phyloP scores from a whole-genome alignment of 2,797 vertebrate genomes.

The Cyclopterus lumpus region DNA sequence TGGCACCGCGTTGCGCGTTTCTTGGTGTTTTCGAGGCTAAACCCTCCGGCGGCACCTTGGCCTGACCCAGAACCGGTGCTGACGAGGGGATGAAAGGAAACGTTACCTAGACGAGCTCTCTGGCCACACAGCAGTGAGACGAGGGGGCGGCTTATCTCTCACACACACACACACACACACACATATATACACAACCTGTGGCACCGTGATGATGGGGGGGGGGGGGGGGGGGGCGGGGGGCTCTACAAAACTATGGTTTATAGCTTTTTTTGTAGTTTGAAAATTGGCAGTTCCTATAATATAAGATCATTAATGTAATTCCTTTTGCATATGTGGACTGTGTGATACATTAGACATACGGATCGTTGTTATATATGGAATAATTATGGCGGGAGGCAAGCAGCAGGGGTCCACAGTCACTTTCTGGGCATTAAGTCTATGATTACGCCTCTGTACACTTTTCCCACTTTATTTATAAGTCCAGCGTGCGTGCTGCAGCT shows the following conservation, averaged over 20 bases:
- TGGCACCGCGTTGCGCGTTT: slow-evolving; percentile 8
- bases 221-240: slow-evolving; percentile 15
- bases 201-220: slow-evolving; percentile 18
- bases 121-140: slow-evolving; percentile 53
- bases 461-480: slow-evolving; percentile 58
- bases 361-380: slow-evolving; percentile 53
- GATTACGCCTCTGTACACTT: slow-evolving; percentile 70
- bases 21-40: slow-evolving; percentile 26
- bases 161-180: slow-evolving; percentile 19
- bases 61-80: slow-evolving; percentile 43
- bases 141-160: slow-evolving; percentile 40
- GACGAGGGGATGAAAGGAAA: slow-evolving; percentile 51
- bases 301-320: neutral
- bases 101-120: slow-evolving; percentile 58
- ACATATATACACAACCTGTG: slow-evolving; percentile 17
- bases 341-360: slow-evolving; percentile 29
- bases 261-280: slow-evolving; percentile 10
- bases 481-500: slow-evolving; percentile 13
- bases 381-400: slow-evolving; percentile 49
- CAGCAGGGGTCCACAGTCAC: slow-evolving; percentile 27
- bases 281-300: neutral
- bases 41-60: slow-evolving; percentile 27
- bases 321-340: neutral
- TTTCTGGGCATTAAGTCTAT: slow-evolving; percentile 41
- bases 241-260: slow-evolving; percentile 18